Conservation (phyloP, 2,888 invertebrate genomes). For the Lepidocyrtinus sp. region DNA sequence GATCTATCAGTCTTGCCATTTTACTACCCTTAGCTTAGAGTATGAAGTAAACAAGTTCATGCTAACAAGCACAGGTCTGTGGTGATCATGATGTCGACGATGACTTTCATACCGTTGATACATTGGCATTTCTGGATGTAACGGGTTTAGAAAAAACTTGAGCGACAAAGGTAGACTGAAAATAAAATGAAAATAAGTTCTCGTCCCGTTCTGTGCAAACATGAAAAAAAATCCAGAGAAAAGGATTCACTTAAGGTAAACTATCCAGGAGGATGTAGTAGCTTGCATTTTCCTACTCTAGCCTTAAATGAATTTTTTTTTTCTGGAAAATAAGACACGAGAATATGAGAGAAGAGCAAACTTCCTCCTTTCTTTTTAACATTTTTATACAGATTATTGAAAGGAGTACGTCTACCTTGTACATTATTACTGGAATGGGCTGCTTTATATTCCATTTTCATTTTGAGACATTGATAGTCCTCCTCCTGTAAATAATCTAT, state of each 20-base stretch:
- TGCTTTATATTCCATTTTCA: not conserved
- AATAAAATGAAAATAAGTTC: not conserved
- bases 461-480: not conserved
- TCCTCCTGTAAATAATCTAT: not conserved
- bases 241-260: not conserved
- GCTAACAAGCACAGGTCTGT: constrained; percentile 35
- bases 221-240: not conserved
- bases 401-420: not conserved
- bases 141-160: not conserved
- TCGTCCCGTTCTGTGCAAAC: not conserved
- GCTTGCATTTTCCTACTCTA: not conserved
- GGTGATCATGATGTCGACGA: constrained; percentile 21
- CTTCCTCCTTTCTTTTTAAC: not conserved
- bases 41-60: constrained; percentile 52
- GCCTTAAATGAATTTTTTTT: not conserved
- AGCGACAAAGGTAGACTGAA: not conserved
- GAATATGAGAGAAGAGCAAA: not conserved
- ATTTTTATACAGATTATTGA: not conserved
- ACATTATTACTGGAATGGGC: not conserved
- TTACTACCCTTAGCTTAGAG: not conserved
- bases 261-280: not conserved
- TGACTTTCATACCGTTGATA: constrained; percentile 49
- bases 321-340: not conserved
- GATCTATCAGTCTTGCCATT: not conserved
- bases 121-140: constrained; percentile 45